Base-by-base conservation (phyloP, 2,888 invertebrate species). In the Melinaea marsaeus region DNA sequence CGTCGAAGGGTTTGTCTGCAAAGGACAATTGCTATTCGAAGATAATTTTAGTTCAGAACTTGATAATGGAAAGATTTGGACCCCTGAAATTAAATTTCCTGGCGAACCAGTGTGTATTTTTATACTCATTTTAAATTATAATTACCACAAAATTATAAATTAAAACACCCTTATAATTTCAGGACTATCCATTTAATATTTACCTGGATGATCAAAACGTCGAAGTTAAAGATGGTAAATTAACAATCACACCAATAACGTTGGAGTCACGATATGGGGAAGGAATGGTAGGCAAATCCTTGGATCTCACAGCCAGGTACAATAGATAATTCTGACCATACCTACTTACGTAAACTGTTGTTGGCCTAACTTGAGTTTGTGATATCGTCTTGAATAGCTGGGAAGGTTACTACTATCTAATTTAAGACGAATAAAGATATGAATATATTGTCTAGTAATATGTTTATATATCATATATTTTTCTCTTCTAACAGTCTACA, bases 111-210 rank as follows among this genome's bases (percentile, higher is more conserved):
- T 94, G 81, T 87, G 89, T 74, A 58, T 7, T 55, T 9, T 9
- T 13, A 0, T 33, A 37, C 35, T 11, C 35, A 13, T 9, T 13
- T 48, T 33, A 32, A 51, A 37, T 32, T 11, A 51, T 22, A 22
- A 22, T 22, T 22, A 32, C 6, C 7, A 32, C 4, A 32, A 32
- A 51, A 32, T 7, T 32, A 32, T 3, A 0, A 51, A 9, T 51
- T 51, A 32, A 51, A n/a, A 9, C 4, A 51, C 32, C 4, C 9
- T 2, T 4, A 58, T 22, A 7, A 47, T 75, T 76, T 1, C 75
- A 95, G 94, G 94, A 94, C 77, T 94, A 91, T 74, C 94, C 95
- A 57, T 95, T 95, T 83, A 94, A 94, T 66, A 85, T 94, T 33
- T 95, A 94, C 72, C 81, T 91, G 57, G 90, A 94, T 74, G 91